These are phyloP conservation scores for Otocyon megalotis DNA, from an alignment of 2,113 vertebrate genomes.

Conservation along the genomic window DNA sequence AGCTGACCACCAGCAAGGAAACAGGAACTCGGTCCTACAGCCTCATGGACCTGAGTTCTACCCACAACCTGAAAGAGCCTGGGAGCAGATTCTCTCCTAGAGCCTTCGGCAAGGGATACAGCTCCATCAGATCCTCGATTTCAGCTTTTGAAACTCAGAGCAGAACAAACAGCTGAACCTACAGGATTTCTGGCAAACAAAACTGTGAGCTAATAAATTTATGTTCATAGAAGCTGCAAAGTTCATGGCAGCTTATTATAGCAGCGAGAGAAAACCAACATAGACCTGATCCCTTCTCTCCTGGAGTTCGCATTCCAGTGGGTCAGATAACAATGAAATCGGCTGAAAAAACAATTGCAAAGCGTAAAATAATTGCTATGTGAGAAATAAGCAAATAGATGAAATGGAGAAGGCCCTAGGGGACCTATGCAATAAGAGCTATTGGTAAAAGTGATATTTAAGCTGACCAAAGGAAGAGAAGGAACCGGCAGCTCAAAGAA, in stretches of 20 bases:
- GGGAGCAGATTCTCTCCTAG: neutral
- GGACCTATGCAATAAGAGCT: neutral
- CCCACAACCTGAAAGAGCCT: neutral
- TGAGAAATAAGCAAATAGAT: slow-evolving; percentile 17
- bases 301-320: neutral
- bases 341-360: neutral
- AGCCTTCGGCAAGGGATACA: neutral
- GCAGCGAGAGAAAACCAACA: neutral
- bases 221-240: neutral
- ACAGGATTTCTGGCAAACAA: neutral
- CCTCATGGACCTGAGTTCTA: neutral
- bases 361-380: neutral
- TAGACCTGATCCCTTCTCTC: neutral
- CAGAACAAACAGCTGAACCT: neutral
- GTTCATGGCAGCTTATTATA: neutral
- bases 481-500: neutral
- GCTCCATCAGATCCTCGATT: neutral
- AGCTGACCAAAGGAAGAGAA: slow-evolving; percentile 36
- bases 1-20: neutral
- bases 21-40: neutral
- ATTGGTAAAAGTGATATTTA: neutral
- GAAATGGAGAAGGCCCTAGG: neutral
- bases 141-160: neutral
- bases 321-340: neutral
- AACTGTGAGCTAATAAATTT: neutral